These are phyloP conservation scores for Setipinna tenuifilis DNA, from an alignment of 2,797 vertebrate genomes.

Conservation along the genomic window DNA sequence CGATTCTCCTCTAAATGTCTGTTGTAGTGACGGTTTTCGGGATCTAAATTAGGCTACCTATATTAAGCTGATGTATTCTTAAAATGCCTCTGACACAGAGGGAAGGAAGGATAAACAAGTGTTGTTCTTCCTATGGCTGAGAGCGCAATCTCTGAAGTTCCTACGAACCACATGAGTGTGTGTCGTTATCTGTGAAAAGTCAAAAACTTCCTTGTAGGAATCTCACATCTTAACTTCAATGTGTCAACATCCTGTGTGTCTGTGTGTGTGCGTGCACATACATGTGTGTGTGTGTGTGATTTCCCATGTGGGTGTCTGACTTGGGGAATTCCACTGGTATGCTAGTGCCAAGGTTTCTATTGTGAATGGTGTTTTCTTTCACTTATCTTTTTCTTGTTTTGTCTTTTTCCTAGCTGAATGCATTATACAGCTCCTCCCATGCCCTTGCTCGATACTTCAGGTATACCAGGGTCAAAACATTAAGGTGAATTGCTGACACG, in stretches of 20 bases:
- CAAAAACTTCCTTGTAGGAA: not conserved
- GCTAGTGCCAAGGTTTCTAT: not conserved
- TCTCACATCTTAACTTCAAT: not conserved
- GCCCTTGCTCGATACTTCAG: conserved; percentile 38
- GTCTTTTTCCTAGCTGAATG: conserved; percentile 19
- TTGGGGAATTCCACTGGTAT: conserved; percentile 5
- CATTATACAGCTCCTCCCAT: conserved; percentile 32
- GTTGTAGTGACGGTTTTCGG: too few relatives aligned
- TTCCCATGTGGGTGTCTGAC: conserved; percentile 15
- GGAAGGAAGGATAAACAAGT: not conserved
- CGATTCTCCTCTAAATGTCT: too few relatives aligned
- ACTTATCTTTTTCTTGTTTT: not conserved
- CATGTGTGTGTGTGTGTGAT: not conserved
- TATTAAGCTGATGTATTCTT: too few relatives aligned
- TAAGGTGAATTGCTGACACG: not conserved
- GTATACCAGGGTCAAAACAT: not conserved
- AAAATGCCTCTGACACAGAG: too few relatives aligned
- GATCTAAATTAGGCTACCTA: too few relatives aligned
- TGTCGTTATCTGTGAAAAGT: not conserved
- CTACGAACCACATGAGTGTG: not conserved
- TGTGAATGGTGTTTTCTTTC: not conserved
- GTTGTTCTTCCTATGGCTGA: not conserved
- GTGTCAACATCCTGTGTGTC: not conserved
- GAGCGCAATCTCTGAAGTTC: not conserved
- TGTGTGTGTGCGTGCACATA: not conserved